Conservation (phyloP, 2,888 invertebrate species). For the Brachypterus glaber region DNA sequence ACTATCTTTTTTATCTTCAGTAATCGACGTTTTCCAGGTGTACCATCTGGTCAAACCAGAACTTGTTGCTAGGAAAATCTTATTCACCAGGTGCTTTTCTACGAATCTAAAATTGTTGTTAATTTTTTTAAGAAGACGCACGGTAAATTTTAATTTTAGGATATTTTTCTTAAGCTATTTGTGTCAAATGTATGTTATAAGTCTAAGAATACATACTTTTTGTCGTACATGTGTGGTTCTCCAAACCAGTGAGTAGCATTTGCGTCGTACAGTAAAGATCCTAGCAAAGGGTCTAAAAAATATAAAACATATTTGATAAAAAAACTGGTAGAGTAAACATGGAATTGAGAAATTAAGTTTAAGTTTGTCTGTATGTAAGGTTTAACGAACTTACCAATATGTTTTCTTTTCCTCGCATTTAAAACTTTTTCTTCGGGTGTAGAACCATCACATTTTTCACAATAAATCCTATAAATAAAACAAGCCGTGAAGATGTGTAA, state of each 20-base stretch:
- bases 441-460: constrained; percentile 23
- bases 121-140: not conserved
- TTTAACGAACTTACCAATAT: constrained; percentile 15
- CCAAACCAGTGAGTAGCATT: constrained; percentile 33
- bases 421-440: constrained; percentile 24
- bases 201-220: no score
- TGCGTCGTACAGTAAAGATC: constrained; percentile 31
- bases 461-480: constrained; percentile 54
- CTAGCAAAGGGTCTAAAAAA: constrained; percentile 19
- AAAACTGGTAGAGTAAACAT: no score
- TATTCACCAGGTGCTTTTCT: constrained; percentile 25
- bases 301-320: constrained; percentile 3
- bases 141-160: not conserved
- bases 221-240: no score
- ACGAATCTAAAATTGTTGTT: constrained; percentile 24
- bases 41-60: constrained; percentile 84
- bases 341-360: no score
- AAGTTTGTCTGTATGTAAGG: no score
- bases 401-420: constrained; percentile 17
- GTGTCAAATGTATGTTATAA: no score
- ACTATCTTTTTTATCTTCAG: constrained; percentile 40
- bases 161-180: not conserved
- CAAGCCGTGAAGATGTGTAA: no score
- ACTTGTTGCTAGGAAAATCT: constrained; percentile 77
- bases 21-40: constrained; percentile 24